A percentile compares a stretch with the other conserved stretches of the same genome.
These are phyloP conservation scores for Anaspis maculata DNA, from an alignment of 2,888 invertebrate species.

Conservation along the genomic window DNA sequence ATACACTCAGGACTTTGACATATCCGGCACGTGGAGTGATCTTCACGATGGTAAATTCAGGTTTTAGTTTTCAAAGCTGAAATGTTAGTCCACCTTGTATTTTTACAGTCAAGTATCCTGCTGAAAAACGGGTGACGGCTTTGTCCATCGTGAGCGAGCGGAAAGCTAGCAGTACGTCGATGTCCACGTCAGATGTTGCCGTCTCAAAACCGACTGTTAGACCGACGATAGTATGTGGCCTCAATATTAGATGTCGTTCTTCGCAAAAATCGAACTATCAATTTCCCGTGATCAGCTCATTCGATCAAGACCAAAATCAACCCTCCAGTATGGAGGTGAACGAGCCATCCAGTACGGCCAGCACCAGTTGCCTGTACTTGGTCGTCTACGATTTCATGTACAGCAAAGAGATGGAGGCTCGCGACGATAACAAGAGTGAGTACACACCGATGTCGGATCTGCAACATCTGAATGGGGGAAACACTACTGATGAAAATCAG, in stretches of 20 bases:
- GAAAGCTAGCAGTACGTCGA: conserved; percentile 10
- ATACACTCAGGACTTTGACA: conserved; percentile 39
- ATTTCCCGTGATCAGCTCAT: conserved; percentile 51
- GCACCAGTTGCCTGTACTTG: conserved; percentile 46
- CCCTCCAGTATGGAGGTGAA: conserved; percentile 31
- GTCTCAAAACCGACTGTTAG: conserved; percentile 34
- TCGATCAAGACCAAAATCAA: conserved; percentile 66
- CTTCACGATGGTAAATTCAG: conserved; percentile 35
- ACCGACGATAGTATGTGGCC: conserved; percentile 47
- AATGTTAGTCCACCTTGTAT: conserved; percentile 1
- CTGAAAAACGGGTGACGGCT: conserved; percentile 41
- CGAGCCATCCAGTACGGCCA: conserved; percentile 23
- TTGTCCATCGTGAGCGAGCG: conserved; percentile 40
- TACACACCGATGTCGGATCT: conserved; percentile 1
- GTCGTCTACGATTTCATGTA: conserved; percentile 65
- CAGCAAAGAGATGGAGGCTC: conserved; percentile 47
- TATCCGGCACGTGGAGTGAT: conserved; percentile 31
- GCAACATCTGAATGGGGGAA: conserved; percentile 11
- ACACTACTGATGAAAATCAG: conserved; percentile 18
- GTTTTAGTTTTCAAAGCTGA: no score
- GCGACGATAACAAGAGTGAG: conserved; percentile 27
- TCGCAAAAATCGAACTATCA: conserved; percentile 8
- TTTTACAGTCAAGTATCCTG: conserved; percentile 32
- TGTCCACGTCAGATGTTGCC: conserved; percentile 2
- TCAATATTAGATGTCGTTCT: conserved; percentile 32